phyloP scores from a whole-genome alignment of 1,140 invertebrate species.

The Drosophila eugracilis region DNA sequence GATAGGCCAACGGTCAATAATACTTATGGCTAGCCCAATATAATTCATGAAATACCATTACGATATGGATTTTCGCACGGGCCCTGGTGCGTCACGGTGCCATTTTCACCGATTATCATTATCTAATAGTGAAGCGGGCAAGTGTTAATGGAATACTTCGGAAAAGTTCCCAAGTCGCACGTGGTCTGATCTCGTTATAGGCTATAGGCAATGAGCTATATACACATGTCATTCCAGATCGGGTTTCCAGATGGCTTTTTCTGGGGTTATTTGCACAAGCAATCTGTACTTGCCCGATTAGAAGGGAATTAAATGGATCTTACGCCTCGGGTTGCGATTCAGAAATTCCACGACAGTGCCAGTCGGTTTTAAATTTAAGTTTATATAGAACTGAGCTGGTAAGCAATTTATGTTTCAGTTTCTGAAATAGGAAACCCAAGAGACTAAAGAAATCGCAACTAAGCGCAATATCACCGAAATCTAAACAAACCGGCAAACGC shows the following conservation, averaged over 20 bases:
- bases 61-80: constrained; percentile 23
- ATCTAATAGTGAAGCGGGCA: constrained; percentile 12
- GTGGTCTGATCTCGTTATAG: constrained; percentile 1
- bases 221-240: background rate
- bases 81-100: constrained; percentile 1
- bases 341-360: background rate
- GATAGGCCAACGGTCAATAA: constrained; percentile 5
- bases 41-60: constrained; percentile 23
- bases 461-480: constrained; percentile 26
- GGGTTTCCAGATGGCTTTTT: constrained; percentile 11
- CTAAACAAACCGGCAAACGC: constrained; percentile 49
- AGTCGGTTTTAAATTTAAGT: background rate
- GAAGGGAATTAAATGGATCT: constrained; percentile 8
- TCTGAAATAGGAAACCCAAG: too few relatives aligned
- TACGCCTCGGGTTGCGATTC: background rate
- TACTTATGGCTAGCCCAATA: constrained; percentile 2
- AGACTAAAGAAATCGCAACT: constrained; percentile 15
- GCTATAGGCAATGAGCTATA: background rate
- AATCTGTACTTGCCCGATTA: constrained; percentile 3
- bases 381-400: too few relatives aligned
- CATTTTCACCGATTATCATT: constrained; percentile 26
- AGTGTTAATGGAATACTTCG: constrained; percentile 26
- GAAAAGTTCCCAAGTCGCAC: constrained; percentile 18
- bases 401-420: too few relatives aligned
- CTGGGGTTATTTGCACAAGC: constrained; percentile 1